Evolutionary conservation across 2,113 vertebrate species (phyloP), one percentile per base, ranked within the genome.

Genomic region (Trogon melanurus): DNA sequence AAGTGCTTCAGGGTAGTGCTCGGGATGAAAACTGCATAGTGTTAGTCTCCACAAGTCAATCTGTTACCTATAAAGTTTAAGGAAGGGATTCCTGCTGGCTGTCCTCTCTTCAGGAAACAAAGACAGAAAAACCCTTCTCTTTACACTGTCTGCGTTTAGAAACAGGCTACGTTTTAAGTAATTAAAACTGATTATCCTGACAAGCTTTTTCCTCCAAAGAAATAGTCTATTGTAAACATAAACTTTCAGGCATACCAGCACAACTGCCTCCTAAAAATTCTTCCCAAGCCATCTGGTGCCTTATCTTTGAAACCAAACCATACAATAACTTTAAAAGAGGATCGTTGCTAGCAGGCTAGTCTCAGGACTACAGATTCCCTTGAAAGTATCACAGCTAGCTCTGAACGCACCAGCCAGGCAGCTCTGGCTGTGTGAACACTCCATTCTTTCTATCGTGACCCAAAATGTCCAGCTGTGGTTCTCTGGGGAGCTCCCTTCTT

Each of bases 271-370:
- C 96, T 96, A 97, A 96, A 97, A 97, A 95, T 94, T 96, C 95
- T 96, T 97, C 88, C 71, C 84, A 96, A 97, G 89, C 95, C 94
- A 96, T 94, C 96, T 97, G 96, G 96, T 93, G 85, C 60, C 96
- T 92, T 94, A 94, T 97, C 93, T 96, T 95, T 93, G 87, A 78
- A 88, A 96, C 89, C 96, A 97, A 95, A 67, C 72, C 65, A 89
- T 85, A 97, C 94, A 95, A 10, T 83, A 95, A 97, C 95, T 98
- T 97, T 95, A 76, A 86, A 93, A 91, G 85, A 91, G 79, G 73
- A 58, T 78, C 85, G 81, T 48, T 94, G 94, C 84, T 93, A 26
- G 12, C 53, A 79, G 69, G 23, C 74, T 93, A n/a, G 69, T 64
- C 53, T 86, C 56, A 67, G 79, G 53, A 56, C 80, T 79, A 86